Percentiles rank a stretch among this genome's conserved stretches.
These are phyloP conservation scores for Diphyllodes magnificus DNA, from an alignment of 2,113 vertebrate genomes.

Conservation along the genomic window DNA sequence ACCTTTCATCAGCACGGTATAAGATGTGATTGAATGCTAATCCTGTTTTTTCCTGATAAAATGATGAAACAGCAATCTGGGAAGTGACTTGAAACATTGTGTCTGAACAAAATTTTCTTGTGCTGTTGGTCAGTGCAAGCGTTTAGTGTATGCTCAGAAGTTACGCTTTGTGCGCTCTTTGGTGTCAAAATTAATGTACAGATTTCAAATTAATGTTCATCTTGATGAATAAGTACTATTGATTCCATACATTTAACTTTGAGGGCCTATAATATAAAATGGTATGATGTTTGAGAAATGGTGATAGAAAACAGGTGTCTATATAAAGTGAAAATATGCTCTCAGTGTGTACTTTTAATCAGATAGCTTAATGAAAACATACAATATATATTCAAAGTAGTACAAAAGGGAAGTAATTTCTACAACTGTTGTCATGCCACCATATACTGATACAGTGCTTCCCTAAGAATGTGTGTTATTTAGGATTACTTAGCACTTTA, in stretches of 20 bases:
- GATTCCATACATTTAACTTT: neutral
- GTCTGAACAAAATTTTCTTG: neutral
- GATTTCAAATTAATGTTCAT: neutral
- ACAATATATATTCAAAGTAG: neutral
- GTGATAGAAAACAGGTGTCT: neutral
- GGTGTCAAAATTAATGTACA: neutral
- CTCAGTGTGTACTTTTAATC: neutral
- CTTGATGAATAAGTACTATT: neutral
- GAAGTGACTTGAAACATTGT: neutral
- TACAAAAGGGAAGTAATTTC: neutral
- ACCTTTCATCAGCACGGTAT: neutral
- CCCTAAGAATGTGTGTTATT: neutral
- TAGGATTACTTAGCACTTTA: neutral
- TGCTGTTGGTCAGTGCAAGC: neutral
- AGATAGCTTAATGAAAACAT: neutral
- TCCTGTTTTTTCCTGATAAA: neutral
- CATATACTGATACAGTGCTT: neutral
- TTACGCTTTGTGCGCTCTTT: neutral
- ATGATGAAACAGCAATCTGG: neutral
- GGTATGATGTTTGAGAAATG: neutral
- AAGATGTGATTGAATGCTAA: neutral
- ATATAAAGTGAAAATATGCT: neutral
- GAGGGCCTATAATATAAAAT: neutral
- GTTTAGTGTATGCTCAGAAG: neutral
- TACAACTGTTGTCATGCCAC: neutral